Evolutionary conservation across 2,113 vertebrate genomes (phyloP).

Genomic region (Globicephala melas): DNA sequence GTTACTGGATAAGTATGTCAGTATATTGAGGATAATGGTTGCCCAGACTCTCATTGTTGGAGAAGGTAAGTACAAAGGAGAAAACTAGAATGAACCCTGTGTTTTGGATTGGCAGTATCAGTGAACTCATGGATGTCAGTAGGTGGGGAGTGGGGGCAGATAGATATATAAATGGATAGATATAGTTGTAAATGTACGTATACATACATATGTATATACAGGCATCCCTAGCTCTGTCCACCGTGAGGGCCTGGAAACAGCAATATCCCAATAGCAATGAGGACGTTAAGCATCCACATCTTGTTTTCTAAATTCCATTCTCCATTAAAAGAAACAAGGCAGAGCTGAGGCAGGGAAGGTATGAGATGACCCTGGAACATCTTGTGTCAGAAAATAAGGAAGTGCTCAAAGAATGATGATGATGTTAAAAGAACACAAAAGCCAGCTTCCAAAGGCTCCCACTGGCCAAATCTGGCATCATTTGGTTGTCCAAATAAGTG

Average conservation of each 20-base stretch:
- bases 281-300: background rate
- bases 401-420: background rate
- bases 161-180: background rate
- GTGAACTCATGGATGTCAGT: background rate
- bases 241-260: background rate
- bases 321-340: constrained; percentile 4
- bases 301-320: background rate
- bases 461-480: background rate
- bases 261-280: background rate
- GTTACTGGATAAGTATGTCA: background rate
- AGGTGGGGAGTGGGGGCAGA: background rate
- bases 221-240: background rate
- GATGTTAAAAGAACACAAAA: background rate
- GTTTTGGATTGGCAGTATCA: background rate
- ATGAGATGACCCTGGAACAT: background rate
- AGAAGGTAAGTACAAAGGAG: background rate
- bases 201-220: background rate
- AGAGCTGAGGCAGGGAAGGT: background rate
- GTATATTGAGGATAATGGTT: background rate
- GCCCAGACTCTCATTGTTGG: background rate
- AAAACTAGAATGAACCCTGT: background rate
- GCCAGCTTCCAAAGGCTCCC: background rate
- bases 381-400: constrained; percentile 15
- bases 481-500: background rate
- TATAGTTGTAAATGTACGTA: background rate